Percentiles rank a stretch among this genome's conserved stretches.
These are phyloP conservation scores for Pipistrellus pygmaeus DNA, from an alignment of 2,797 vertebrate species.

Conservation along the genomic window DNA sequence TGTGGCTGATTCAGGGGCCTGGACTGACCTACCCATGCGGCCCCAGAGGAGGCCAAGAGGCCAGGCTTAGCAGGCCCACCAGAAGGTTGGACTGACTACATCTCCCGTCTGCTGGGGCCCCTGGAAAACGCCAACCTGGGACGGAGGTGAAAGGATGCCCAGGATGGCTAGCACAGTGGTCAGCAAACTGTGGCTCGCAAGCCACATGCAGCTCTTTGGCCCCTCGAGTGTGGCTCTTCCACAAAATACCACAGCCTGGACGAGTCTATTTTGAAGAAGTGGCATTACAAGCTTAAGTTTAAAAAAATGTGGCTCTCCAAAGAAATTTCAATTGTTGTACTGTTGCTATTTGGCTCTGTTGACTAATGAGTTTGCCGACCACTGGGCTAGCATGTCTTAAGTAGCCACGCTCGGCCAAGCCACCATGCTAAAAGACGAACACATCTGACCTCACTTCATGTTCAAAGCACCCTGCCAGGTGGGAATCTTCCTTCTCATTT, in stretches of 20 bases:
- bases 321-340: too few species aligned
- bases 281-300: too few species aligned
- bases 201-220: too few species aligned
- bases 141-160: not conserved
- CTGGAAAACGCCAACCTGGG: not conserved
- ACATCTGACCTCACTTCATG: not conserved
- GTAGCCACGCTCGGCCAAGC: not conserved
- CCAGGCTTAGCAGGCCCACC: not conserved
- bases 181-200: too few species aligned
- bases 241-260: too few species aligned
- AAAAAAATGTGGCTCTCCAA: too few species aligned
- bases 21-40: not conserved
- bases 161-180: not conserved
- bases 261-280: too few species aligned
- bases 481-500: not conserved
- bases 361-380: too few species aligned
- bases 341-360: too few species aligned
- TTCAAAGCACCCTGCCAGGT: not conserved
- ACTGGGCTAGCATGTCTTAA: not conserved
- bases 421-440: not conserved
- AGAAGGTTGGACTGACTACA: rapidly evolving
- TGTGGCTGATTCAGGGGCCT: not conserved
- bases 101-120: not conserved
- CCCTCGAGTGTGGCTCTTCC: too few species aligned
- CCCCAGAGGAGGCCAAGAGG: not conserved